Base-by-base conservation (phyloP, 2,113 vertebrate species). In the Oriolus oriolus region DNA sequence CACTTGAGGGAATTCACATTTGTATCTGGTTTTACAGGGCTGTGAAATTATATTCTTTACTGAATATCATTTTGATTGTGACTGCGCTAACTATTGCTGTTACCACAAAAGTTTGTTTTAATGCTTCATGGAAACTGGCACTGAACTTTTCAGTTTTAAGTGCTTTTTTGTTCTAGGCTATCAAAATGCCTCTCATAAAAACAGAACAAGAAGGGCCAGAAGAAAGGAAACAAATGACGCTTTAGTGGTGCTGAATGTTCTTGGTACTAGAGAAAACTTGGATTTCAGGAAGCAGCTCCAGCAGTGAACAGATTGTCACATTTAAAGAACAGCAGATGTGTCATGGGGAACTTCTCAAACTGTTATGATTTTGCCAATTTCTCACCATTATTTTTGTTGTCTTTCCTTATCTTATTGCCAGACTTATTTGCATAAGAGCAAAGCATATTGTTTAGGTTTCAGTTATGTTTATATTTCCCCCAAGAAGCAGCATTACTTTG, bases 301-400 rank as follows among this genome's bases (percentile, higher is more conserved):
- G 44, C 49, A 59, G 60, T 42, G 81, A 96, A 74, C 80, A 81
- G 86, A 53, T 84, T 87, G 60, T 77, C 19, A 89, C 56, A 59
- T 92, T 96, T 96, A 64, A 93, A 92, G 27, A 93, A 79, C 44
- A 96, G 65, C 82, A 94, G 83, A 71, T 90, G 37, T 64, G 57
- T 86, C 39, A 39, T 26, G 57, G 57, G 65, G 65, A 89, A 76
- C 33, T 84, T 93, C 63, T 87, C 61, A 83, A 81, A 52, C 24
- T 37, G 57, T 68, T 96, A 61, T 54, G 47, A n/a, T 96, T 94
- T 96, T 96, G 54, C 22, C 10, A 4, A 12, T 44, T 93, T 90
- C 65, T 96, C 88, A 63, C 69, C 8, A 63, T 69, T 76, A 60
- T 49, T 93, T 93, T 95, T 75, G 31, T 90, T 93, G 69, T 91